Evolutionary conservation across 2,113 vertebrate species (phyloP).

Genomic region (Rhizomys pruinosus): DNA sequence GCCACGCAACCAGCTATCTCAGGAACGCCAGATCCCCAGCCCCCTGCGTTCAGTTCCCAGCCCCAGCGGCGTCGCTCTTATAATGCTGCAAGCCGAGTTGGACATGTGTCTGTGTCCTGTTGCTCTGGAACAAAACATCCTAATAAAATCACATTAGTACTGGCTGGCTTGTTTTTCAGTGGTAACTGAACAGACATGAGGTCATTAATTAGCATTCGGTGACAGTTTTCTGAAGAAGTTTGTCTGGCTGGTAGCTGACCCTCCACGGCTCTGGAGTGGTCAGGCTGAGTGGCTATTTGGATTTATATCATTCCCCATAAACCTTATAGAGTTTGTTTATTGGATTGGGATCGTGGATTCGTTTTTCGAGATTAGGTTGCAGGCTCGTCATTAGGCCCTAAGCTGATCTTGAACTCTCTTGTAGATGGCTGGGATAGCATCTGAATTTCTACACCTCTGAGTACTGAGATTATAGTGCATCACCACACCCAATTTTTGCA

Average conservation of each 20-base stretch:
- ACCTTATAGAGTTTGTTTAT: neutral
- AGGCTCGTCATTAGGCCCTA: no score
- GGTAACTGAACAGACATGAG: neutral
- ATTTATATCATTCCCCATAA: neutral
- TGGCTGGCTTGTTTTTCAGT: neutral
- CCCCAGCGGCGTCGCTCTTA: neutral
- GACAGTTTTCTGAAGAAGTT: neutral
- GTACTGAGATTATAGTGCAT: neutral
- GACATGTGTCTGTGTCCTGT: neutral
- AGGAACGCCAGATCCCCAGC: neutral
- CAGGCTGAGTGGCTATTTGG: no score
- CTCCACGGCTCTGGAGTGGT: neutral
- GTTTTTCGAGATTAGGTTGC: neutral
- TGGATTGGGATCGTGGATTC: neutral
- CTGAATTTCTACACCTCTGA: neutral
- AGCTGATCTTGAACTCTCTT: neutral
- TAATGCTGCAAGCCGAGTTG: neutral
- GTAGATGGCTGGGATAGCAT: no score
- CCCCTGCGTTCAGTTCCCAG: neutral
- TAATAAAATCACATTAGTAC: neutral
- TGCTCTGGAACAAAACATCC: constrained; percentile 18
- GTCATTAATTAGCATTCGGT: neutral
- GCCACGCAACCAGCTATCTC: neutral
- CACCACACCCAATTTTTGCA: neutral
- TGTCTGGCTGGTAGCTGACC: neutral